Percentiles rank a stretch among this genome's conserved stretches.
These are phyloP conservation scores for Glossophaga mutica DNA, from an alignment of 2,797 vertebrate genomes.

Conservation along the genomic window DNA sequence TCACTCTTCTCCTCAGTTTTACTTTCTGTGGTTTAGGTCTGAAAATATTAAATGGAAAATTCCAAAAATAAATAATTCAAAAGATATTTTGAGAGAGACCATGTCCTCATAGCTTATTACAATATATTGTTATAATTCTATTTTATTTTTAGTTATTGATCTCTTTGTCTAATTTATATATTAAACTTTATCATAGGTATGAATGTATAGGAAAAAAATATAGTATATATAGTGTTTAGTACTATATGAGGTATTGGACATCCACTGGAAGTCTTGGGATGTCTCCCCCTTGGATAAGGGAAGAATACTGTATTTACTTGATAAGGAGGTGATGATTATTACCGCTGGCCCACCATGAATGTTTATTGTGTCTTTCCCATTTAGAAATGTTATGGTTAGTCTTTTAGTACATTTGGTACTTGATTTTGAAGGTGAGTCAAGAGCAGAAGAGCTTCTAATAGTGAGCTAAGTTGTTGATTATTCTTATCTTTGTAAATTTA, in stretches of 20 bases:
- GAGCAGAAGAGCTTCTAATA: slow-evolving; percentile 13
- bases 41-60: not conserved
- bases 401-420: slow-evolving; percentile 12
- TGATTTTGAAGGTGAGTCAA: slow-evolving; percentile 13
- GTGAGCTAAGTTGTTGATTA: slow-evolving; percentile 27
- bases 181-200: not conserved
- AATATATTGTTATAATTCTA: not conserved
- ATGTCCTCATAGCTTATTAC: not conserved
- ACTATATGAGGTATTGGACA: not conserved
- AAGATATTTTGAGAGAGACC: not conserved
- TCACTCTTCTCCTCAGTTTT: not conserved
- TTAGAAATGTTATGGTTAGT: not conserved
- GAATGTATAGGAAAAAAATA: not conserved
- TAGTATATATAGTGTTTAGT: not conserved
- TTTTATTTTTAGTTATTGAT: not conserved
- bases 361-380: not conserved
- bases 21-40: not conserved
- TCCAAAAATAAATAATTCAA: not conserved
- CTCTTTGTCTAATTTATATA: not conserved
- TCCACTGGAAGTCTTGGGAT: not conserved
- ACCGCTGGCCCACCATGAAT: not conserved
- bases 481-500: slow-evolving; percentile 9
- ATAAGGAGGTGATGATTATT: slow-evolving; percentile 25
- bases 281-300: not conserved
- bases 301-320: not conserved